A percentile compares a stretch with the other conserved stretches of the same genome.
These are phyloP conservation scores for Drosophila carrolli DNA, from an alignment of 1,140 invertebrate species.

Conservation along the genomic window DNA sequence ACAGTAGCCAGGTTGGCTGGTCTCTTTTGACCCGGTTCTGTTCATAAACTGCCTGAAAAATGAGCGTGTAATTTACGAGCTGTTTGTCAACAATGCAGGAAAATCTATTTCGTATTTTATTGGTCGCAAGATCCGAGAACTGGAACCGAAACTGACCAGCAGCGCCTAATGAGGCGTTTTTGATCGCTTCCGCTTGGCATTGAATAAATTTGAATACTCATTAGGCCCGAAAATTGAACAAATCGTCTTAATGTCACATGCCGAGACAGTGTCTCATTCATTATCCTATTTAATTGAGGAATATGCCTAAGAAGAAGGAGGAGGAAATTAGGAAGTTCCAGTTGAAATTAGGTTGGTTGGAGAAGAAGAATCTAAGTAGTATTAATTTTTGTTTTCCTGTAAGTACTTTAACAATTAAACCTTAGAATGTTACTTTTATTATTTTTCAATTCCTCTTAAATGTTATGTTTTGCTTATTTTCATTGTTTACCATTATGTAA, in stretches of 20 bases:
- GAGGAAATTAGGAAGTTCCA: not conserved
- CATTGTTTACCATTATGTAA: too few species aligned
- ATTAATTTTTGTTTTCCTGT: too few species aligned
- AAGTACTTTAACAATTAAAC: too few species aligned
- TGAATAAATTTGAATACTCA: conserved; percentile 60
- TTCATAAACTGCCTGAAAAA: conserved; percentile 63
- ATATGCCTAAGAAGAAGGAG: conserved; percentile 3
- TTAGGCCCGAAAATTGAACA: conserved; percentile 30
- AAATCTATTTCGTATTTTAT: conserved; percentile 73
- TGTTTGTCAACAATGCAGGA: conserved; percentile 74
- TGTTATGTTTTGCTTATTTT: too few species aligned
- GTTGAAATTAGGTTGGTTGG: not conserved
- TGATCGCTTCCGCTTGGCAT: conserved; percentile 62
- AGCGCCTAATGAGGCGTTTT: conserved; percentile 71
- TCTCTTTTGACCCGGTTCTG: conserved; percentile 29
- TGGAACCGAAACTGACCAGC: conserved; percentile 44
- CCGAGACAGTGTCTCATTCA: conserved; percentile 33
- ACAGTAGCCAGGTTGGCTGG: conserved; percentile 24
- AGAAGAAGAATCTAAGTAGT: not conserved
- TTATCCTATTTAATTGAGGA: conserved; percentile 31
- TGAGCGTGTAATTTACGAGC: conserved; percentile 75
- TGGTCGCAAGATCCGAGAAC: conserved; percentile 19
- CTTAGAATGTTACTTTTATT: too few species aligned
- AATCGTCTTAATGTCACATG: conserved; percentile 61
- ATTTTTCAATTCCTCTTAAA: too few species aligned